Base-by-base conservation (phyloP, 2,797 vertebrate genomes). In the Cheirogaleus major region DNA sequence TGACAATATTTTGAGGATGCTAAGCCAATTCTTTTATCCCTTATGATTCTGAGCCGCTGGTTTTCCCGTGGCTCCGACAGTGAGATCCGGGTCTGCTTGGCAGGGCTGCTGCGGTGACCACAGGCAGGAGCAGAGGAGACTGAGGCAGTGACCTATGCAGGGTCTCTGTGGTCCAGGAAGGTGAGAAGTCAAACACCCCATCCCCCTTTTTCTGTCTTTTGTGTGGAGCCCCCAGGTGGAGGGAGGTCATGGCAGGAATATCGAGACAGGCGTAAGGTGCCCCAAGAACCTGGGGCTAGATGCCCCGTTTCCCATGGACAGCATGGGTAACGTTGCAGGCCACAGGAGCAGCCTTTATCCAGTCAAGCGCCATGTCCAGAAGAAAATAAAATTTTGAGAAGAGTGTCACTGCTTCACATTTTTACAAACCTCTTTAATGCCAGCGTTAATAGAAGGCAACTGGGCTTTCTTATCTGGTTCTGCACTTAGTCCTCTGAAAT, bases 191-290 rank as follows among this genome's bases (percentile, higher is more conserved):
- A 9, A 25, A 25, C 8, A 15, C n/a, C 14, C 6, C 10, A 5
- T 14, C 22, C 18, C 10, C 5, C 7, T 43, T 59, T 22, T 59
- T 8, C 15, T 25, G 11, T 27, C 43, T 57, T 55, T 27, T n/a
- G 7, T 3, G 14, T 38, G 41, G 48, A n/a, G 5, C 57, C 9
- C 57, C 7, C 1, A 17, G 32, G 30, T 0, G 2, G 43, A 32
- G 52, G 11, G 11, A 4, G 20, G 45, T 12, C 11, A 35, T n/a
- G 22, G 69, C 23, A 59, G 35, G 50, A 76, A 27, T 67, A 38
- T 41, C 20, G 22, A n/a, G n/a, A 27, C 12, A 61, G 27, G 27
- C 23, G 5, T 69, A 35, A 82, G 27, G 17, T 17, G 22, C 27
- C 25, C 22, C 25, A 9, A 25, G 14, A 89, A 25, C 52, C 70